Evolutionary conservation across 37 sponge, comb jelly and placozoan species (phyloP).

Genomic region (Sycon ciliatum): DNA sequence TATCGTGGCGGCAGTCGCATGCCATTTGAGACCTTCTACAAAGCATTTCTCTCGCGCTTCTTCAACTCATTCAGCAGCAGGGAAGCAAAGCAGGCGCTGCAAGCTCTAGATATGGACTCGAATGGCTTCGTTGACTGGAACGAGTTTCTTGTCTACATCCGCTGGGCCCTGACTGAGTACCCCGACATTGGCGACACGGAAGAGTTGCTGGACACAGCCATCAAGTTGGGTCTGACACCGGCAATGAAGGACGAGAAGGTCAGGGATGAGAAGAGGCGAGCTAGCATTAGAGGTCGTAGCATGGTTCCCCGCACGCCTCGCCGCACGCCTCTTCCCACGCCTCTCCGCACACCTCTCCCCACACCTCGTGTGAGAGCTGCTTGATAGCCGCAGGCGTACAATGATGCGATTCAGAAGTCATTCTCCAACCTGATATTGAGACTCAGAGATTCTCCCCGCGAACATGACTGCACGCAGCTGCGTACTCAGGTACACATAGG

Average conservation of each 20-base stretch:
- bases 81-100: slow-evolving; percentile 44
- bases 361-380: no score
- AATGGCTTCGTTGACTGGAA: slow-evolving; percentile 70
- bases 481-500: no score
- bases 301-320: no score
- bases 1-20: slow-evolving; percentile 48
- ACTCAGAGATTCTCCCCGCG: no score
- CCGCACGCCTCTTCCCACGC: no score
- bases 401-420: no score
- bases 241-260: slow-evolving; percentile 63
- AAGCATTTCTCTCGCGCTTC: slow-evolving; percentile 71
- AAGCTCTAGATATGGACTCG: slow-evolving; percentile 66
- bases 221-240: slow-evolving; percentile 66
- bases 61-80: slow-evolving; percentile 67
- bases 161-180: slow-evolving; percentile 72
- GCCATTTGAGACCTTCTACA: slow-evolving; percentile 66
- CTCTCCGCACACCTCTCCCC: no score
- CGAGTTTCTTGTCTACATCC: slow-evolving; percentile 68
- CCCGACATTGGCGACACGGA: slow-evolving; percentile 37
- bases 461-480: no score
- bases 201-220: slow-evolving; percentile 43
- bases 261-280: slow-evolving; percentile 8
- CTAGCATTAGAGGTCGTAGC: no score
- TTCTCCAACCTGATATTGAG: no score
- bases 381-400: no score